Base-by-base conservation (phyloP, 2,113 vertebrate species). In the Crotalus horridus region DNA sequence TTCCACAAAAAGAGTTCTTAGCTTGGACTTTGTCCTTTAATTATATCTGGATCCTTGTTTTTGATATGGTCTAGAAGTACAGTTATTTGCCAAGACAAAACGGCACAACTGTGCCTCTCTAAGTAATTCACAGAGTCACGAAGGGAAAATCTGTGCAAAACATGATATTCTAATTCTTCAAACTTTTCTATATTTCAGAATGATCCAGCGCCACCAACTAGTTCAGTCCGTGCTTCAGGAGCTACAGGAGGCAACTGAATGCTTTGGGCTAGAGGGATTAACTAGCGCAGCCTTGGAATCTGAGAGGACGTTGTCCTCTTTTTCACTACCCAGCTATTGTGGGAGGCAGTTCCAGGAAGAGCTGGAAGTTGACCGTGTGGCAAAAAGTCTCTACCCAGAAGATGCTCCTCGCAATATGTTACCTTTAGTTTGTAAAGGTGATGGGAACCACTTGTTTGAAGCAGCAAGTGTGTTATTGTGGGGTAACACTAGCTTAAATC, bases 161-260 rank as follows among this genome's bases (percentile, higher is more conserved):
- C 46, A 8, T n/a, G 74, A 43, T 87, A 53, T 1, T 0, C 88
- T 29, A 7, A 9, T 7, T 64, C 7, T 53, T 94, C 95, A 20
- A 92, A 81, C n/a, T 94, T 48, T n/a, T n/a, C 39, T 93, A 29
- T 95, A 91, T 20, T 64, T 95, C 97, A 98, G 96, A 97, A 99
- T 99, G 99, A 98, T 98, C 96, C 98, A 98, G 94, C 98, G 98
- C 95, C 97, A 98, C 6, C 98, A 99, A 94, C 95, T 98, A n/a
- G 98, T 99, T 69, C 97, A 98, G 95, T 98, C 98, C 1, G 97
- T 99, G 92, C 98, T 99, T 69, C 97, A 97, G 93, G 98, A 99
- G 93, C 98, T 99, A 89, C 99, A 99, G 97, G 98, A 99, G 93
- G 99, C 99, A 6, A 99, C 98, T 0, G 99, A 99, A 96, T 98